Evolutionary conservation across 2,113 vertebrate species (phyloP), one percentile per base, ranked within the genome.

Genomic region (Silurus meridionalis): DNA sequence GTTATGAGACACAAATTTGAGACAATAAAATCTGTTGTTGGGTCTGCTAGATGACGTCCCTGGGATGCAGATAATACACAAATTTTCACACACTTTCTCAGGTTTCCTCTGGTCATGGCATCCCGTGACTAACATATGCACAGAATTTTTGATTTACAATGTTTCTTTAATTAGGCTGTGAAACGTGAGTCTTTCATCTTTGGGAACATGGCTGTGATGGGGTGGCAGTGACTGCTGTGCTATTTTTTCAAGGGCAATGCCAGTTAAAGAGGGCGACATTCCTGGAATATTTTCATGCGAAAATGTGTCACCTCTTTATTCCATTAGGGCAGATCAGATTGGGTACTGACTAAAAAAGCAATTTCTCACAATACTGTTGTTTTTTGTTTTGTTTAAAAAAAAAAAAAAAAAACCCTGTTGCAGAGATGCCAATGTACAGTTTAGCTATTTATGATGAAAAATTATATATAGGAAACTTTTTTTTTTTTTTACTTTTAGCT

Each of bases 311-410:
- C 83, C 57, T 28, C 57, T 80, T 19, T 53, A 82, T 87, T 91
- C 46, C 77, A 37, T 88, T 84, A 78, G 37, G 46, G 60, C 69
- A 82, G 87, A 86, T 89, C 46, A 71, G 58, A 90, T 87, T 87
- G 69, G 82, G 48, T 63, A 60, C 0, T 21, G 3, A 60, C 52
- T 14, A 57, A 14, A 19, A 79, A 28, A 48, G 48, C 23, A 52
- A 52, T 75, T 63, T 75, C 72, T 13, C 72, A 75, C 72, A 50
- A 52, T 9, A 23, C 71, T 72, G 17, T 2, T 48, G 11, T 72
- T 72, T 72, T 4, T 46, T 19, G 8, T 1, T 48, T 48, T 4
- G 4, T 48, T 71, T 46, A n/a, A 2, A 37, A 37, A 37, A 37
- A 37, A 37, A 37, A 37, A 37, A 37, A 37, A 37, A 37, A 37